Conservation (phyloP, 2,113 vertebrate genomes). For the Nicator chloris region DNA sequence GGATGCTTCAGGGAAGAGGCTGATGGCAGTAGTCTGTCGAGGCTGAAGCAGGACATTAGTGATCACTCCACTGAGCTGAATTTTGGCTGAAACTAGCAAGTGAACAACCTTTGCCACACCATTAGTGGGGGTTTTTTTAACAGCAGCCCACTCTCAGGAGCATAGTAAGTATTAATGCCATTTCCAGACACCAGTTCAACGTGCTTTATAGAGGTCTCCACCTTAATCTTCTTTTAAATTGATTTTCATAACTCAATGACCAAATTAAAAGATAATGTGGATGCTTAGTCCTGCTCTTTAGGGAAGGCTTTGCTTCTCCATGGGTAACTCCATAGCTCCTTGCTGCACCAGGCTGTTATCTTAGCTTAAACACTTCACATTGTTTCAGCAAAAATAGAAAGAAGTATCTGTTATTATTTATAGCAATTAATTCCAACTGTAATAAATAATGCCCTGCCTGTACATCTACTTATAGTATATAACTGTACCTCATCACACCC, state of each 20-base stretch:
- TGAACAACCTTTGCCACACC: background rate
- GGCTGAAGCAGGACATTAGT: background rate
- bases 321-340: background rate
- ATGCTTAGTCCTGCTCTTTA: background rate
- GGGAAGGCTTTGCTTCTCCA: background rate
- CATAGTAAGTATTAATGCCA: background rate
- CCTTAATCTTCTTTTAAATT: background rate
- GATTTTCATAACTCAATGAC: background rate
- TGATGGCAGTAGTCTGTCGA: background rate
- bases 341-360: background rate
- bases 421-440: background rate
- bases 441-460: background rate
- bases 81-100: background rate
- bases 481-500: fast-evolving
- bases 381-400: background rate
- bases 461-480: background rate
- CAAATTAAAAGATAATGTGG: background rate
- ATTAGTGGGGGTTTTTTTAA: background rate
- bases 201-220: background rate
- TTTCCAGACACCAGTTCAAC: background rate
- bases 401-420: background rate
- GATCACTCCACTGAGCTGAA: background rate
- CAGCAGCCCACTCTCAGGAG: background rate
- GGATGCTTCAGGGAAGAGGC: background rate
- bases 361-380: background rate